These are phyloP conservation scores for Zaprionus inermis DNA, from an alignment of 1,140 invertebrate species.

Conservation along the genomic window DNA sequence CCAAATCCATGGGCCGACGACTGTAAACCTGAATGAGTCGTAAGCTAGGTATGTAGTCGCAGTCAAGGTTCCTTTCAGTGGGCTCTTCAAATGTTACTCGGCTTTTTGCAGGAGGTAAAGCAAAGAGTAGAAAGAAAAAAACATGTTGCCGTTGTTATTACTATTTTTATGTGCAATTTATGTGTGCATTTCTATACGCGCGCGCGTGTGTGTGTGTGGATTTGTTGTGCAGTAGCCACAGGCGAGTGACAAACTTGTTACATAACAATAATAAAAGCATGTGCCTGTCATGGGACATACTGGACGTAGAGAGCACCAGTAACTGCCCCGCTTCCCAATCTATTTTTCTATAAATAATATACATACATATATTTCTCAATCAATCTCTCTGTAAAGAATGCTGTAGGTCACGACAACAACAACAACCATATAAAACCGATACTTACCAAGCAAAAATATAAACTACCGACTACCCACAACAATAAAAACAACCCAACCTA, in stretches of 20 bases:
- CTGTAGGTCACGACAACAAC: slow-evolving; percentile 63
- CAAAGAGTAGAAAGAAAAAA: too few species aligned
- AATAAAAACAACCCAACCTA: slow-evolving; percentile 25
- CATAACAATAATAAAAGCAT: slow-evolving; percentile 64
- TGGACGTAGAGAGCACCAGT: neutral
- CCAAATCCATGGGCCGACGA: slow-evolving; percentile 25
- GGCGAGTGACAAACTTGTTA: slow-evolving; percentile 45
- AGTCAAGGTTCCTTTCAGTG: slow-evolving; percentile 38
- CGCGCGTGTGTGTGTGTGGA: slow-evolving; percentile 20
- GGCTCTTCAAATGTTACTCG: slow-evolving; percentile 13
- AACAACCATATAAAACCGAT: slow-evolving; percentile 29
- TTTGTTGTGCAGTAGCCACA: slow-evolving; percentile 12
- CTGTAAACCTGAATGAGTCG: slow-evolving; percentile 12
- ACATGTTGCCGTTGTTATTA: slow-evolving; percentile 18
- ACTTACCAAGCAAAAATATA: slow-evolving; percentile 41
- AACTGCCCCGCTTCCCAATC: slow-evolving; percentile 4
- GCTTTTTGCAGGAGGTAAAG: too few species aligned
- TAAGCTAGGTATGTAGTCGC: slow-evolving; percentile 12
- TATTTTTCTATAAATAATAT: slow-evolving; percentile 27
- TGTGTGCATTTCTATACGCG: neutral
- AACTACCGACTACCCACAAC: slow-evolving; percentile 28
- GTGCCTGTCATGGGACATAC: slow-evolving; percentile 13
- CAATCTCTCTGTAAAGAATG: slow-evolving; percentile 62
- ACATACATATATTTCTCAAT: slow-evolving; percentile 1
- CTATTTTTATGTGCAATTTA: slow-evolving; percentile 20